Evolutionary conservation across 2,113 vertebrate species (phyloP), one percentile per base, ranked within the genome.

Genomic region (Acanthochromis polyacanthus): DNA sequence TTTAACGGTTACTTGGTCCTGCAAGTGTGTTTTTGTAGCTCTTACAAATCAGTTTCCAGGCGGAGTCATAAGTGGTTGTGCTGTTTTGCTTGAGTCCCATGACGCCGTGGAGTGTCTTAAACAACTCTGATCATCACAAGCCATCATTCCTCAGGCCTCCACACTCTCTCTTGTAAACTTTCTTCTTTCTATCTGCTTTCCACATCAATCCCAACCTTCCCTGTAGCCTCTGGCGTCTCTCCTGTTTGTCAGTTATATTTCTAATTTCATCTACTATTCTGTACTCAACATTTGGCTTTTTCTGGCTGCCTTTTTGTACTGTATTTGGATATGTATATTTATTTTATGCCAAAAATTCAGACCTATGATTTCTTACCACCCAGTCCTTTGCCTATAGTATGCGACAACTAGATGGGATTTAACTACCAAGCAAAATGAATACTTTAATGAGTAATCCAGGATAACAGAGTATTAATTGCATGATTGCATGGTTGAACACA

Each of bases 1-100:
- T 77, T 63, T 55, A 76, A 83, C 78, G 62, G 79, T 87, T 83
- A 40, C 71, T 59, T 61, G 43, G 71, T 60, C 76, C 65, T 84
- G 59, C 68, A 6, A 64, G 66, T 74, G 68, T 92, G 90, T 91
- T 71, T 55, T 81, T 91, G 51, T 76, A 85, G 71, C 83, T 81
- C 57, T 75, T 81, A 60, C 74, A 81, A 88, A 85, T 81, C 65
- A 64, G 65, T 82, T 84, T 74, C 40, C 60, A 72, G 74, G 75
- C 62, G 2, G 59, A 56, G 75, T 67, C 38, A 9, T 71, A 87
- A 88, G 60, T 86, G 83, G 32, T 52, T 76, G 55, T 67, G 67
- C 55, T 86, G 71, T 91, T 91, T 89, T 74, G 57, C 58, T 88
- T 71, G 11, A 36, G 70, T 79, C 84, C 81, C 87, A 16, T 43